These are phyloP conservation scores for Gymnogyps californianus DNA, from an alignment of 2,113 vertebrate genomes.

Conservation along the genomic window DNA sequence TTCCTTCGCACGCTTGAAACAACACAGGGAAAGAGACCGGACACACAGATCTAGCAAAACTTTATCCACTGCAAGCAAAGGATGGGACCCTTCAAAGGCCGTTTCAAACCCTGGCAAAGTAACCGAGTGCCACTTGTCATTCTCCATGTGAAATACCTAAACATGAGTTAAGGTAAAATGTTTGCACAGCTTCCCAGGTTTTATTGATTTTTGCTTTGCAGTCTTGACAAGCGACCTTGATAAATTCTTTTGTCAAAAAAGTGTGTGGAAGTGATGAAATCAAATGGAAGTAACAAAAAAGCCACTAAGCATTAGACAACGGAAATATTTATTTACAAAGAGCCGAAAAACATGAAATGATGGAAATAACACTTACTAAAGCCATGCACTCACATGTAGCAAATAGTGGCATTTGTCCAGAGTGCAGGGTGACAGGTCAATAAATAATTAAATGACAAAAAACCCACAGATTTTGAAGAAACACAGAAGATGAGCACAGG, in stretches of 20 bases:
- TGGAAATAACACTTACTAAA: background rate
- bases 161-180: background rate
- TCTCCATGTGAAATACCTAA: background rate
- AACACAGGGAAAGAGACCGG: background rate
- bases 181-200: background rate
- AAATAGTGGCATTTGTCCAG: background rate
- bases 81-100: background rate
- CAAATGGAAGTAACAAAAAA: background rate
- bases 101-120: background rate
- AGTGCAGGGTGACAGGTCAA: background rate
- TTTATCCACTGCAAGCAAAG: background rate
- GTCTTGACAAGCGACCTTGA: background rate
- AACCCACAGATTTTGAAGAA: background rate
- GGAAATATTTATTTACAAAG: background rate
- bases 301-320: background rate
- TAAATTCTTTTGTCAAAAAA: background rate
- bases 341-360: background rate
- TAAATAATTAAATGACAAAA: background rate
- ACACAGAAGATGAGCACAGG: background rate
- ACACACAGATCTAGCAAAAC: background rate
- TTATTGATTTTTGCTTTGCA: background rate
- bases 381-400: background rate
- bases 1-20: rapidly evolving
- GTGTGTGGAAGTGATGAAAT: background rate
- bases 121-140: background rate